phyloP scores from a whole-genome alignment of 64 coral and sea anemone species.

The Stichodactyla mertensii region DNA sequence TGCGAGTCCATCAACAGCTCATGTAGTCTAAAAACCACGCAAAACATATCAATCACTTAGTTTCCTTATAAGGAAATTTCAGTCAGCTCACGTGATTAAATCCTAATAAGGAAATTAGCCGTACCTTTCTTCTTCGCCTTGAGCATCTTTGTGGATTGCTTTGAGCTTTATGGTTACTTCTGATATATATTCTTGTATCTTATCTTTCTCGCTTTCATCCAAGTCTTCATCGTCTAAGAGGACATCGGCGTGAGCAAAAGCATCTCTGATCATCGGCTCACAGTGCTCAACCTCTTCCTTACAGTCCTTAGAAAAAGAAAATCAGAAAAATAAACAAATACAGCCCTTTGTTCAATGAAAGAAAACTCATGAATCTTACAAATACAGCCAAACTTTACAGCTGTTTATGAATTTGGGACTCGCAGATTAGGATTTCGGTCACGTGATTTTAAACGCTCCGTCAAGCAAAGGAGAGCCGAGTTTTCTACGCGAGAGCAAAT shows the following conservation, averaged over 20 bases:
- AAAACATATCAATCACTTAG: not conserved
- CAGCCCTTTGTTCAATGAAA: no score
- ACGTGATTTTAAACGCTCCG: no score
- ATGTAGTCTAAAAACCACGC: not conserved
- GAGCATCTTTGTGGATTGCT: constrained; percentile 6
- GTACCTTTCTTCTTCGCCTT: constrained; percentile 12
- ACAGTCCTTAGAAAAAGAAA: constrained; percentile 6
- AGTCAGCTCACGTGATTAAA: no score
- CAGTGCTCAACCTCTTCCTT: constrained; percentile 18
- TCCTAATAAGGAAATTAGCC: no score
- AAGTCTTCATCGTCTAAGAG: constrained; percentile 12
- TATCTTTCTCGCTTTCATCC: not conserved
- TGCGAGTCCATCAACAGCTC: not conserved
- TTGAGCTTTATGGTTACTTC: not conserved
- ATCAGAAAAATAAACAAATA: not conserved
- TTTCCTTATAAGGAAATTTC: not conserved
- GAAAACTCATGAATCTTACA: no score
- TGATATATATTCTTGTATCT: constrained; percentile 4
- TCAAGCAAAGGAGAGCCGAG: no score
- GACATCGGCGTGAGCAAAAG: not conserved
- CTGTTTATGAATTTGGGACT: no score
- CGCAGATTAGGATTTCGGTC: no score
- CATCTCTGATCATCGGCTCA: constrained; percentile 23
- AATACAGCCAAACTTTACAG: no score
- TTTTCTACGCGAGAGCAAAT: no score